Conservation (phyloP, 2,888 invertebrate genomes). For the Rhingia rostrata region DNA sequence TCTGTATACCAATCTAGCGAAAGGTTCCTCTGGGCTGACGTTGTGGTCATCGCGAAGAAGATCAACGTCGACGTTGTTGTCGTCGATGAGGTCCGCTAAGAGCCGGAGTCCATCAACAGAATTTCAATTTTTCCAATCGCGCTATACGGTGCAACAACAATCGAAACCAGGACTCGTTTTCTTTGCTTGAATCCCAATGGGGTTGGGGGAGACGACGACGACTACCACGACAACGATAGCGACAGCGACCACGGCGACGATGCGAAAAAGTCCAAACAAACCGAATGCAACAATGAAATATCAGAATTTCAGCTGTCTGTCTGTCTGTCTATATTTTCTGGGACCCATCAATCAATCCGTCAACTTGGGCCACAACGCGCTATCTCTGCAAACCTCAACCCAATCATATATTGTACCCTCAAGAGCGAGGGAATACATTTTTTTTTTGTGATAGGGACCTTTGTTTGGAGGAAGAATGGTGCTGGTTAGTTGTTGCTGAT, state of each 20-base stretch:
- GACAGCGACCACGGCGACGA: too few relatives aligned
- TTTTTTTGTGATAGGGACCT: conserved; percentile 11
- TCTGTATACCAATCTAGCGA: neutral
- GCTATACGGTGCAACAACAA: conserved; percentile 19
- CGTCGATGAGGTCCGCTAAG: conserved; percentile 46
- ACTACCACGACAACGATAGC: too few relatives aligned
- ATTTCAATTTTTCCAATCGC: conserved; percentile 68
- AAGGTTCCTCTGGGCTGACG: conserved; percentile 12
- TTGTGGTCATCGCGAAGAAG: conserved; percentile 65
- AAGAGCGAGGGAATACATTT: conserved; percentile 21
- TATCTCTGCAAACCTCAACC: conserved; percentile 50
- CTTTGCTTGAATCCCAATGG: conserved; percentile 21
- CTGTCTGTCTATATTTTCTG: conserved; percentile 74
- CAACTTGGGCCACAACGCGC: conserved; percentile 71
- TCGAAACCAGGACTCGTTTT: conserved; percentile 21
- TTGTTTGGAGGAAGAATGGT: conserved; percentile 1
- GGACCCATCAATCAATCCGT: conserved; percentile 74
- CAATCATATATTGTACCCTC: conserved; percentile 67
- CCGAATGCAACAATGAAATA: conserved; percentile 72
- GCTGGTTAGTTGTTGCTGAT: neutral
- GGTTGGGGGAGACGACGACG: conserved; percentile 20
- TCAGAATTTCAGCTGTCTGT: conserved; percentile 75
- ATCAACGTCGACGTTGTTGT: conserved; percentile 54
- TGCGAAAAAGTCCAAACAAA: conserved; percentile 33
- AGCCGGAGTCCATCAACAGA: conserved; percentile 63